Base-by-base conservation (phyloP, 2,888 invertebrate species). In the Epistrophe eligans region DNA sequence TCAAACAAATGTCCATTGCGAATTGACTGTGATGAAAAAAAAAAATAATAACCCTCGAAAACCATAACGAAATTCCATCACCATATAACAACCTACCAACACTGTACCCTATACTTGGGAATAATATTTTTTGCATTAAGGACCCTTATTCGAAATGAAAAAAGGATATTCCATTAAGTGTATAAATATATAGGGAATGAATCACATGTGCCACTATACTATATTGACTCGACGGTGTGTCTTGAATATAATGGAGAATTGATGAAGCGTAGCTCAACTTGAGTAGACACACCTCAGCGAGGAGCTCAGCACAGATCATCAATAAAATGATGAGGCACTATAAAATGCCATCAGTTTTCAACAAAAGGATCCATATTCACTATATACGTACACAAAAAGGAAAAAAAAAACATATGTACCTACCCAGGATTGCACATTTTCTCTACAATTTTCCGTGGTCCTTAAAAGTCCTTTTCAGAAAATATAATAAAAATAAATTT, bases 191-290 rank as follows among this genome's bases (percentile, higher is more conserved):
- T 7, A 19, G 32, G 17, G 50, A 55, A 67, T 40, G 76, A 60
- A 84, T 72, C 76, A 60, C 38, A 67, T 72, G 40, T 55, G 52
- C 55, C 28, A 64, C 62, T 35, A 35, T 35, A 35, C 10, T 60
- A 40, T 17, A 17, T 0, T 6, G 0, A 9, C 9, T 4, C n/a
- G 60, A 24, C 45, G 11, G 45, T 57, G 72, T 64, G 60, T 77
- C 50, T 70, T 73, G 73, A 85, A 81, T 81, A 85, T 85, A 85
- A 81, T 85, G 84, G 73, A 81, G 73, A 81, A 73, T 70, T 70
- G 73, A 85, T 85, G 77, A 81, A 85, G 77, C 77, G 73, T 73
- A 73, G 40, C 67, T 67, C 52, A 84, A 84, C 72, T 80, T 62
- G 43, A 72, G 62, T 32, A 85, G 74, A 81, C 84, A 85, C 84